Conservation (phyloP, 2,888 invertebrate species). For the Ornithoptera priamus region DNA sequence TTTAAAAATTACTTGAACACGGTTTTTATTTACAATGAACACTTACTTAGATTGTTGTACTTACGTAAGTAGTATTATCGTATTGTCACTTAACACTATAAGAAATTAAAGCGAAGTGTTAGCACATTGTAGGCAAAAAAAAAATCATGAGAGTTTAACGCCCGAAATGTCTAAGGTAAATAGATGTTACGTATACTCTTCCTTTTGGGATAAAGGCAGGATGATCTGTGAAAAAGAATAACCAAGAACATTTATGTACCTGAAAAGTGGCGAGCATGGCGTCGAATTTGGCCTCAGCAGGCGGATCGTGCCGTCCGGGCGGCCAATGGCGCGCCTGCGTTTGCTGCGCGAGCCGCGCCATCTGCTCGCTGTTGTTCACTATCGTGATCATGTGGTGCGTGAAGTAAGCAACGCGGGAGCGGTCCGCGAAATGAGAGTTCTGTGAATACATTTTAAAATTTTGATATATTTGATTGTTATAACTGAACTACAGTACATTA, state of each 20-base stretch:
- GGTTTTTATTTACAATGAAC: too few relatives aligned
- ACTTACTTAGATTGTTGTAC: too few relatives aligned
- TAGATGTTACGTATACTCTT: too few relatives aligned
- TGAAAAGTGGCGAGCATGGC: constrained; percentile 85
- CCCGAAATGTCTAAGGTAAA: too few relatives aligned
- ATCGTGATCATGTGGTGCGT: constrained; percentile 97
- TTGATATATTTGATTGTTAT: not conserved
- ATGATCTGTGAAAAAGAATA: not conserved
- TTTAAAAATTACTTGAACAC: too few relatives aligned
- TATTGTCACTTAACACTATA: too few relatives aligned
- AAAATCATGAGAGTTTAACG: too few relatives aligned
- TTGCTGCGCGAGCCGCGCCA: constrained; percentile 92
- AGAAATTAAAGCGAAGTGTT: too few relatives aligned
- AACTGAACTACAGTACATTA: not conserved
- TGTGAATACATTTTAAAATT: constrained; percentile 33
- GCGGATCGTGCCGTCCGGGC: constrained; percentile 79
- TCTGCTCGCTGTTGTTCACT: constrained; percentile 95
- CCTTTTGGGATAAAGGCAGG: too few relatives aligned
- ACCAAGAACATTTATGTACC: constrained; percentile 49
- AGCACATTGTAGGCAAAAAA: too few relatives aligned
- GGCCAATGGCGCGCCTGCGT: constrained; percentile 93
- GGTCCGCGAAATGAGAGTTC: constrained; percentile 93
- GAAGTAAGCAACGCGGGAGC: constrained; percentile 92
- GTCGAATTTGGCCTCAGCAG: constrained; percentile 79
- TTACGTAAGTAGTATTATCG: too few relatives aligned